Base-by-base conservation (phyloP, 2,888 invertebrate genomes). In the Drosophila anomalipes region DNA sequence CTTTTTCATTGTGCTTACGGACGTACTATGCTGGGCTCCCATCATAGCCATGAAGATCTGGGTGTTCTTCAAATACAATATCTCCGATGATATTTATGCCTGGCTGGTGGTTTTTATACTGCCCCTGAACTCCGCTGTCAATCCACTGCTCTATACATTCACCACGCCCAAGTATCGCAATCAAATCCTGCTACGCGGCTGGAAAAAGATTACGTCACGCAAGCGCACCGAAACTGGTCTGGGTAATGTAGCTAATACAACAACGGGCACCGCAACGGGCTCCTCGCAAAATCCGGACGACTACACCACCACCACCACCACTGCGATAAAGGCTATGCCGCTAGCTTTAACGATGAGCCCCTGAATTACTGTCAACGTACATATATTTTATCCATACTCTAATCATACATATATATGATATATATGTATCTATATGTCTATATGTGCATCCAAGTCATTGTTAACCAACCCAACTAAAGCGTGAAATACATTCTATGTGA, bases 11-110 rank as follows among this genome's bases (percentile, higher is more conserved):
- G 96, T 96, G 1, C 88, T 96, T 33, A 96, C 96, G 1, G 95
- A 96, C 89, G 95, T 95, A n/a, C 91, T 95, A 63, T 96, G 96
- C 89, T 96, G 96, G 96, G 94, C 95, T 19, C 96, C 96, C 10
- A 95, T 96, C 60, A 95, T 96, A 44, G 88, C 94, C 33, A 93
- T 96, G 68, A 96, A 96, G 91, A 94, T 95, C 56, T 91, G 95
- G 75, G 96, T 95, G 4, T 94, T 96, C 77, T 91, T 93, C 44
- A 93, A 94, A 54, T 93, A 94, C 61, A 93, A 94, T 75, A 94
- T 95, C 70, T 94, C 95, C 69, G 96, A 95, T 78, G 95, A 95
- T 83, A 93, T 95, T 44, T 95, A 95, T 82, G 95, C 95, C 19
- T 96, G 95, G 95, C 91, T 96, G 32, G 95, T 95, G 6, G 94